Evolutionary conservation across 2,888 invertebrate species (phyloP).

Genomic region (Tupiocoris notatus): DNA sequence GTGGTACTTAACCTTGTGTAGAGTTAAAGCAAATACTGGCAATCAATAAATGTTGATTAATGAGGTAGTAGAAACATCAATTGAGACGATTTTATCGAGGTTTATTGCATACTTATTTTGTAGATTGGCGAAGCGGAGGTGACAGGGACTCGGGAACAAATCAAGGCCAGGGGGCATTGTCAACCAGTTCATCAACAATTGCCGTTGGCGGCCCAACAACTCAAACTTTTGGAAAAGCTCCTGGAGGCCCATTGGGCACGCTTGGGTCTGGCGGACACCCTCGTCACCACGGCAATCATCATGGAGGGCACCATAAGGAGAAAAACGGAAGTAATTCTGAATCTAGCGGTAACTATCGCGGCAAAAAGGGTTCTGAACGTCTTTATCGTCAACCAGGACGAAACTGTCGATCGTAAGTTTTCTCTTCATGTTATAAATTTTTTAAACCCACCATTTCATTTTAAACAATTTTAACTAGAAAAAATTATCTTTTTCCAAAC

Average conservation of each 20-base stretch:
- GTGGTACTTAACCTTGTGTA: not conserved
- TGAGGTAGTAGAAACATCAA: too few species aligned
- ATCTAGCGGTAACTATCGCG: not conserved
- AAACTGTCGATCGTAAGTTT: conserved; percentile 19
- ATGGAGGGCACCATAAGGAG: conserved; percentile 6
- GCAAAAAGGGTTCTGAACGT: conserved; percentile 23
- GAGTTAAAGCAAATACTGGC: too few species aligned
- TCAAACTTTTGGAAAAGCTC: conserved; percentile 33
- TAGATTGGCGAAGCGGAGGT: conserved; percentile 3
- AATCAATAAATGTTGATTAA: too few species aligned
- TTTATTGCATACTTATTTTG: not conserved
- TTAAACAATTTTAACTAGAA: too few species aligned
- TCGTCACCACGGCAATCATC: conserved; percentile 11
- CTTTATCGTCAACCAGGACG: conserved; percentile 24
- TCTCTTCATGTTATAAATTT: not conserved
- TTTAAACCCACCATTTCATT: not conserved
- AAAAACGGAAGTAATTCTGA: not conserved
- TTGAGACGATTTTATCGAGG: not conserved
- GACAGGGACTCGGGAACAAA: not conserved
- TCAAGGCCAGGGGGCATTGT: not conserved
- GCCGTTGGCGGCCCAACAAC: conserved; percentile 31
- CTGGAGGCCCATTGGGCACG: conserved; percentile 27
- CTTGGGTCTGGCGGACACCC: conserved; percentile 21
- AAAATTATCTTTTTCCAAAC: too few species aligned
- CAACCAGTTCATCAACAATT: not conserved